Percentiles rank a stretch among this genome's conserved stretches.
Conservation (phyloP, 2,113 vertebrate genomes). For the Phyllostomus discolor region DNA sequence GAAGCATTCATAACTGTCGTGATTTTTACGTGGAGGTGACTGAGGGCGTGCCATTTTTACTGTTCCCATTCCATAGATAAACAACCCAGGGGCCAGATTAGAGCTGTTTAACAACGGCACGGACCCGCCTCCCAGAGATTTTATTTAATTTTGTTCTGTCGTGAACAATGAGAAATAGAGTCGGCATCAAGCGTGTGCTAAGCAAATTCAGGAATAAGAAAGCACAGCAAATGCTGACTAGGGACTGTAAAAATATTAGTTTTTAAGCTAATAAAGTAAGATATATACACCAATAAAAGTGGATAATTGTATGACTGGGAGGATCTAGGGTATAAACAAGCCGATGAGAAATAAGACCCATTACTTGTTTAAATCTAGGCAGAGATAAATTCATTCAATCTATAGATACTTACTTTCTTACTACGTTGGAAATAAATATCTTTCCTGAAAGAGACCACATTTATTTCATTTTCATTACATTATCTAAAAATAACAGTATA, state of each 20-base stretch:
- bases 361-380: background rate
- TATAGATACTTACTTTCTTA: background rate
- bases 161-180: background rate
- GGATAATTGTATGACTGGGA: background rate
- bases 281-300: background rate
- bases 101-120: background rate
- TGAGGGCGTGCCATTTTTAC: background rate
- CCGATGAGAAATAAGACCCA: background rate
- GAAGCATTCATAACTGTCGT: background rate
- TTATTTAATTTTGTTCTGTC: background rate
- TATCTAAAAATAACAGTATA: background rate
- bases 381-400: background rate
- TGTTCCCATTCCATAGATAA: background rate
- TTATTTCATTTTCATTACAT: background rate
- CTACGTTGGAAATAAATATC: background rate
- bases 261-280: background rate
- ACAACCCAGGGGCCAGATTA: background rate
- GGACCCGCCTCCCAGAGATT: background rate
- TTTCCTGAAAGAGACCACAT: background rate
- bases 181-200: background rate
- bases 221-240: background rate
- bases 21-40: background rate
- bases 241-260: background rate
- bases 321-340: background rate
- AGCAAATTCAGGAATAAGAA: background rate